A percentile compares a stretch with the other conserved stretches of the same genome.
Evolutionary conservation across 2,797 vertebrate genomes (phyloP).

Genomic region (Hippoglossus hippoglossus): DNA sequence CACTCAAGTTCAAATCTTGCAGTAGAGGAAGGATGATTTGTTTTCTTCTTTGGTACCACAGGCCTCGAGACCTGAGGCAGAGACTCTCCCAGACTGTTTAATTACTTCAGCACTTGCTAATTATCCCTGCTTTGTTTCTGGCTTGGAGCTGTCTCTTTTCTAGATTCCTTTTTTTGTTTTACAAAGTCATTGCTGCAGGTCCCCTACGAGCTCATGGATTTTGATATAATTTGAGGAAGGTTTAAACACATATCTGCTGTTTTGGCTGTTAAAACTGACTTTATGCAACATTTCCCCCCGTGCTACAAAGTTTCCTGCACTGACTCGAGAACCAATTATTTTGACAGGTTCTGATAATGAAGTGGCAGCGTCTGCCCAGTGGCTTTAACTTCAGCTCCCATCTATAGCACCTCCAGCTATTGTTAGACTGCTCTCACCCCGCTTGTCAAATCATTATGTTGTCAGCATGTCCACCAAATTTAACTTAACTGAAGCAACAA

Average conservation of each 20-base stretch:
- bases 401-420: background rate
- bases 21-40: constrained; percentile 27
- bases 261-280: constrained; percentile 32
- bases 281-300: constrained; percentile 12
- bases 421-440: constrained; percentile 18
- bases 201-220: constrained; percentile 14
- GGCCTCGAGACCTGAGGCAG: constrained; percentile 11
- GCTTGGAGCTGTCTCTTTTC: constrained; percentile 16
- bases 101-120: constrained; percentile 34
- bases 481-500: constrained; percentile 19
- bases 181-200: constrained; percentile 5
- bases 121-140: constrained; percentile 29
- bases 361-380: constrained; percentile 13
- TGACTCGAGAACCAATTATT: constrained; percentile 20
- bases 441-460: constrained; percentile 11
- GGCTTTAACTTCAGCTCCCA: constrained; percentile 6
- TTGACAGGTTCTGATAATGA: constrained; percentile 1
- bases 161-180: background rate
- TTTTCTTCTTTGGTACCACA: constrained; percentile 54
- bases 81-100: constrained; percentile 27
- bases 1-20: constrained; percentile 15
- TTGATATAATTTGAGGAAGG: constrained; percentile 23
- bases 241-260: constrained; percentile 31
- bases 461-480: constrained; percentile 7
- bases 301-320: constrained; percentile 12